A percentile compares a stretch with the other conserved stretches of the same genome.
phyloP scores from a whole-genome alignment of 2,797 vertebrate genomes.

The Glossophaga mutica region DNA sequence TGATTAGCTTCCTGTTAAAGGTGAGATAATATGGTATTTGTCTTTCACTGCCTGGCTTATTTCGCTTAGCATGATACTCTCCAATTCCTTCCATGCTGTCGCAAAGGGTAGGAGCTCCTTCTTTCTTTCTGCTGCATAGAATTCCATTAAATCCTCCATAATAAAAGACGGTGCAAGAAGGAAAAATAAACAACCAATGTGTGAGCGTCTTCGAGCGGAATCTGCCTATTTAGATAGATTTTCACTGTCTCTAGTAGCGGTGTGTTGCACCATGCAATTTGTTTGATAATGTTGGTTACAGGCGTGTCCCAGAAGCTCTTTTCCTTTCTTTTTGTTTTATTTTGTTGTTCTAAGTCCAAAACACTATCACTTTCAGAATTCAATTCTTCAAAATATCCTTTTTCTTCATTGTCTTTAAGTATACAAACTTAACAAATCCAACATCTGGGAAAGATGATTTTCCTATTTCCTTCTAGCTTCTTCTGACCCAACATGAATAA shows the following conservation, averaged over 20 bases:
- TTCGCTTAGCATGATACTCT: no score
- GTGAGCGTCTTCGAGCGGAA: background rate
- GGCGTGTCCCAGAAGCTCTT: background rate
- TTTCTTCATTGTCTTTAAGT: background rate
- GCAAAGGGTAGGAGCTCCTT: no score
- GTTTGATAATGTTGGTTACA: constrained; percentile 47
- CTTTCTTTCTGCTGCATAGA: no score
- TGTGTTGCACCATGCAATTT: background rate
- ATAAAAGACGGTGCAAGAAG: background rate
- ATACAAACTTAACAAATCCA: constrained; percentile 43
- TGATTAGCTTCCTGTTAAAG: no score
- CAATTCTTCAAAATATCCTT: constrained; percentile 42
- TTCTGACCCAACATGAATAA: background rate
- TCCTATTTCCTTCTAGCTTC: background rate
- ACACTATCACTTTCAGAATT: constrained; percentile 1
- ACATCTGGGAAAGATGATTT: background rate
- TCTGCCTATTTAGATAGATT: background rate
- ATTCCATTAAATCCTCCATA: background rate
- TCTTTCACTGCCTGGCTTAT: no score
- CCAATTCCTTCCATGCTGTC: no score
- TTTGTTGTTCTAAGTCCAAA: constrained; percentile 3
- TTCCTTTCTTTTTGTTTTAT: background rate
- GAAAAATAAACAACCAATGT: background rate
- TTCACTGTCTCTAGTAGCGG: background rate
- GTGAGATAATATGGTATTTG: no score